phyloP scores from a whole-genome alignment of 2,888 invertebrate species.

The Caenorhabditis sinica region DNA sequence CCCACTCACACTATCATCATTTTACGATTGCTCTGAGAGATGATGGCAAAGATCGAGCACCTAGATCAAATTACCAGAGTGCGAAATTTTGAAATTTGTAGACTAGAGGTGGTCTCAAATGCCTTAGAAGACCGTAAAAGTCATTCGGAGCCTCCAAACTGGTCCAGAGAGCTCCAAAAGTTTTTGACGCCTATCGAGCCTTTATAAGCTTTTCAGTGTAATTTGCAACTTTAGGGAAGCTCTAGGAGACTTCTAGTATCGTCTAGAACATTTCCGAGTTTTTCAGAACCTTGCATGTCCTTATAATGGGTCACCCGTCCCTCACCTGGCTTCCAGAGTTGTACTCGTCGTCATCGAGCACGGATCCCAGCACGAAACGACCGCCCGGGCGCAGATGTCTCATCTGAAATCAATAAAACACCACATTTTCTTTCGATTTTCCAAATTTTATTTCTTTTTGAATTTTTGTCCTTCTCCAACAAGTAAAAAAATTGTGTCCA shows the following conservation, averaged over 20 bases:
- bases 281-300: too few relatives aligned
- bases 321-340: constrained; percentile 75
- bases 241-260: too few relatives aligned
- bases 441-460: not conserved
- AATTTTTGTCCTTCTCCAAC: too few relatives aligned
- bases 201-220: too few relatives aligned
- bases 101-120: not conserved
- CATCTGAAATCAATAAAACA: constrained; percentile 67
- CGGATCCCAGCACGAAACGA: constrained; percentile 78
- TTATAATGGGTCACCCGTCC: too few relatives aligned
- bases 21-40: not conserved
- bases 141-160: not conserved
- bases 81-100: not conserved
- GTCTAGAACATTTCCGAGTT: not conserved
- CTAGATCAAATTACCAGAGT: constrained; percentile 16
- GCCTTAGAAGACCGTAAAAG: not conserved
- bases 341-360: constrained; percentile 79
- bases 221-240: too few relatives aligned
- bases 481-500: too few relatives aligned
- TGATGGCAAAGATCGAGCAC: constrained; percentile 18
- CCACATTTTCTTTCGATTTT: not conserved
- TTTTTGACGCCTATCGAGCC: too few relatives aligned
- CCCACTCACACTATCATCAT: not conserved
- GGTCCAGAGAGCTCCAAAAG: too few relatives aligned
- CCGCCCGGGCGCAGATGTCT: constrained; percentile 76